Percentiles rank a stretch among this genome's conserved stretches.
These are phyloP conservation scores for Illadopsis cleaveri DNA, from an alignment of 2,113 vertebrate genomes.

Conservation along the genomic window DNA sequence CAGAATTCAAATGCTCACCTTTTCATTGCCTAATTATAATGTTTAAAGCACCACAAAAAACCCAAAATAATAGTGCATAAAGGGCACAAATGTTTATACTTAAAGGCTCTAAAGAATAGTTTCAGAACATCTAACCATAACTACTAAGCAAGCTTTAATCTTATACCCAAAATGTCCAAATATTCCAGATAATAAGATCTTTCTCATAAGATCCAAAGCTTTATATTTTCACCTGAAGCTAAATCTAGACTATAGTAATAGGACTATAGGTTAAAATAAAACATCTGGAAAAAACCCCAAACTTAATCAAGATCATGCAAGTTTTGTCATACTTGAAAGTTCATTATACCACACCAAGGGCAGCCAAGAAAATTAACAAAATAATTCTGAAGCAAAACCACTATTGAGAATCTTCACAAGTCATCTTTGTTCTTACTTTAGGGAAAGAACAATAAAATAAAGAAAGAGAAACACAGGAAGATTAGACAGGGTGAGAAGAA, in stretches of 20 bases:
- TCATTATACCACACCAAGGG: not conserved
- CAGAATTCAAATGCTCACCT: not conserved
- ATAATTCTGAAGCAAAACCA: not conserved
- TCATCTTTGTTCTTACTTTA: not conserved
- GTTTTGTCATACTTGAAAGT: not conserved
- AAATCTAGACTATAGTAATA: not conserved
- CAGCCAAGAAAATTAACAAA: constrained; percentile 7
- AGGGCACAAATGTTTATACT: not conserved
- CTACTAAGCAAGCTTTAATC: not conserved
- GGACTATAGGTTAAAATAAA: not conserved
- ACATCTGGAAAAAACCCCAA: not conserved
- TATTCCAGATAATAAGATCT: not conserved
- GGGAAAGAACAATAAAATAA: not conserved
- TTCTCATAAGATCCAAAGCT: not conserved
- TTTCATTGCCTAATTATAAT: not conserved
- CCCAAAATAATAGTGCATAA: not conserved
- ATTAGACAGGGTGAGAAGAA: not conserved
- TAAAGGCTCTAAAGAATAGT: not conserved
- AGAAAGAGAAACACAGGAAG: not conserved
- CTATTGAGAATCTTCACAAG: not conserved
- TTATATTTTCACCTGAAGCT: not conserved
- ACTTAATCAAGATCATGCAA: not conserved
- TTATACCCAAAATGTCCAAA: not conserved
- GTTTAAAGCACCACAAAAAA: not conserved
- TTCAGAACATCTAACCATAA: not conserved